These are phyloP conservation scores for Heliconius congener DNA, from an alignment of 1,140 invertebrate genomes.

Conservation along the genomic window DNA sequence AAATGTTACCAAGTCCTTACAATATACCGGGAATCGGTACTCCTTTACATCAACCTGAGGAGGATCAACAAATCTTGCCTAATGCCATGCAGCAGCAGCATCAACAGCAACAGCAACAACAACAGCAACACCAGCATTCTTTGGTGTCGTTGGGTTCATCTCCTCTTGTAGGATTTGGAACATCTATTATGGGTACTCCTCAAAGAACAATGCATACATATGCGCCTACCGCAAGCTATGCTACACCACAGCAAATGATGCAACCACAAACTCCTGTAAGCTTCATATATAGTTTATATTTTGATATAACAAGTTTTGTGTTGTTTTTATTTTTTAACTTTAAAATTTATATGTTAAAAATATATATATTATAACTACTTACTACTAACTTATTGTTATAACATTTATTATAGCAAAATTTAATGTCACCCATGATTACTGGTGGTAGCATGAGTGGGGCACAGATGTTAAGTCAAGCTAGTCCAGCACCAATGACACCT, in stretches of 20 bases:
- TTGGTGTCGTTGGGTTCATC: conserved; percentile 83
- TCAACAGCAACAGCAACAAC: conserved; percentile 84
- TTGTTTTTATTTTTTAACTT: not conserved
- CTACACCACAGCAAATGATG: conserved; percentile 88
- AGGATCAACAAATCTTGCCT: conserved; percentile 92
- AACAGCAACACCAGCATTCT: conserved; percentile 69
- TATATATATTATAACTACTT: not conserved
- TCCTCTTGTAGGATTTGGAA: conserved; percentile 78
- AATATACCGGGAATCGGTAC: conserved; percentile 95
- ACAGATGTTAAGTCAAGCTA: conserved; percentile 82
- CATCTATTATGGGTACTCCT: conserved; percentile 81
- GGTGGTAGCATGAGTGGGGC: conserved; percentile 75
- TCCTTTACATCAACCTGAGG: conserved; percentile 94
- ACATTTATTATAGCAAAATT: conserved; percentile 85
- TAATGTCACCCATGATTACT: conserved; percentile 91
- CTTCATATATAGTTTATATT: conserved; percentile 25
- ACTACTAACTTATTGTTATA: not conserved
- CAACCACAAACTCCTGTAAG: conserved; percentile 93
- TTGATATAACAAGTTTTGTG: not conserved
- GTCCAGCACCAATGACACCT: conserved; percentile 94
- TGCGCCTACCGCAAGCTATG: conserved; percentile 85
- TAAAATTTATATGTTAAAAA: not conserved
- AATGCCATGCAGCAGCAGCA: conserved; percentile 91
- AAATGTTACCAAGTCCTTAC: conserved; percentile 94
- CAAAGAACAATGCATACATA: conserved; percentile 88